phyloP scores from a whole-genome alignment of 2,113 vertebrate species.

The Vicugna pacos region DNA sequence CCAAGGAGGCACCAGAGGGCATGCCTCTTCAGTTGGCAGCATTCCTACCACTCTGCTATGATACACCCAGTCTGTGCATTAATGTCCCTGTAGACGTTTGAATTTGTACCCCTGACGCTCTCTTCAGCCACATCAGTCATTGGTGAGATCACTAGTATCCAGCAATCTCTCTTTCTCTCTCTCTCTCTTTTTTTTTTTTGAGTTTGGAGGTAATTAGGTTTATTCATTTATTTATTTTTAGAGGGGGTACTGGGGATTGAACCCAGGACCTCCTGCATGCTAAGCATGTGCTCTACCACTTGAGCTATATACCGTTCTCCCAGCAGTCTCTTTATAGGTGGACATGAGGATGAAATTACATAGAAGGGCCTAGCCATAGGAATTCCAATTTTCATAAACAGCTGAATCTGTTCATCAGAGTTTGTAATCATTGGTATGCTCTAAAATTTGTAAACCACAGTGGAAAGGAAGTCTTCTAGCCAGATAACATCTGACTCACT shows the following conservation, averaged over 20 bases:
- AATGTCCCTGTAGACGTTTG: neutral
- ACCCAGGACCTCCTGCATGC: too few relatives aligned
- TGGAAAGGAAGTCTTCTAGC: constrained; percentile 50
- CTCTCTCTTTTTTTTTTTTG: too few relatives aligned
- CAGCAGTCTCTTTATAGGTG: neutral
- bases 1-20: neutral
- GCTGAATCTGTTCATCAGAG: neutral
- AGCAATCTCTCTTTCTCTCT: too few relatives aligned
- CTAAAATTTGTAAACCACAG: neutral
- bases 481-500: constrained; percentile 1
- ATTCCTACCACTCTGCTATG: neutral
- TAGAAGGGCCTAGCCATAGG: neutral
- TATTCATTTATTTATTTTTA: too few relatives aligned
- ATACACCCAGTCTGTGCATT: neutral
- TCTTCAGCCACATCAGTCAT: neutral
- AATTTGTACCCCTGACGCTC: too few relatives aligned
- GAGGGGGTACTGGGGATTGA: too few relatives aligned
- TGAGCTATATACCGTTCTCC: too few relatives aligned
- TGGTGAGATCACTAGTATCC: neutral
- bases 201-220: too few relatives aligned
- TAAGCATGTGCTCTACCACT: too few relatives aligned
- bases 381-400: neutral
- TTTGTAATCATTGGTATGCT: neutral
- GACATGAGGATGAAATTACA: neutral
- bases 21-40: neutral